phyloP scores from a whole-genome alignment of 2,113 vertebrate species.

The Grus americana region DNA sequence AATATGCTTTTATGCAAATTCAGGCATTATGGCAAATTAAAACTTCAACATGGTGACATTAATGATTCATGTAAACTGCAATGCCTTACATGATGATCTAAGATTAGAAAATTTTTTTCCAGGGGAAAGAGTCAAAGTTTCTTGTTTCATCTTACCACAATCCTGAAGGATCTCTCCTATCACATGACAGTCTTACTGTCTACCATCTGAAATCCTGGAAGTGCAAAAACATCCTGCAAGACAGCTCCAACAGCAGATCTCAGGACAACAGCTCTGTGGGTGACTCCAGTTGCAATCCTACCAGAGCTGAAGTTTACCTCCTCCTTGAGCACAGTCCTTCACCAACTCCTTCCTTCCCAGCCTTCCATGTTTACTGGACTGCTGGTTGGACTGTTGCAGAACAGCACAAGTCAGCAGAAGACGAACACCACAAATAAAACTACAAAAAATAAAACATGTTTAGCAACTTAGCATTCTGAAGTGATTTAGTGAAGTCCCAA shows the following conservation, averaged over 20 bases:
- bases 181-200: accelerated
- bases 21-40: neutral
- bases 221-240: neutral
- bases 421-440: neutral
- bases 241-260: neutral
- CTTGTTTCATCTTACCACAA: neutral
- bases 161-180: neutral
- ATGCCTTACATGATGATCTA: neutral
- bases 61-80: neutral
- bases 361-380: neutral
- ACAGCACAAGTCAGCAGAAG: neutral
- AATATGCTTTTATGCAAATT: neutral
- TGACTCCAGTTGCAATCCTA: neutral
- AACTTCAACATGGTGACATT: neutral
- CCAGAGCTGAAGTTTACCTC: neutral
- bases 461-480: neutral
- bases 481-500: neutral
- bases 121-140: neutral
- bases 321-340: neutral
- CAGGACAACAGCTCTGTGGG: neutral
- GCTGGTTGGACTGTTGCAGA: neutral
- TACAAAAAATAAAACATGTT: neutral
- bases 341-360: neutral
- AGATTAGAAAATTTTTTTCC: neutral
- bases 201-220: neutral